Conservation (phyloP, 2,797 vertebrate species). For the Phalloptychus januarius region DNA sequence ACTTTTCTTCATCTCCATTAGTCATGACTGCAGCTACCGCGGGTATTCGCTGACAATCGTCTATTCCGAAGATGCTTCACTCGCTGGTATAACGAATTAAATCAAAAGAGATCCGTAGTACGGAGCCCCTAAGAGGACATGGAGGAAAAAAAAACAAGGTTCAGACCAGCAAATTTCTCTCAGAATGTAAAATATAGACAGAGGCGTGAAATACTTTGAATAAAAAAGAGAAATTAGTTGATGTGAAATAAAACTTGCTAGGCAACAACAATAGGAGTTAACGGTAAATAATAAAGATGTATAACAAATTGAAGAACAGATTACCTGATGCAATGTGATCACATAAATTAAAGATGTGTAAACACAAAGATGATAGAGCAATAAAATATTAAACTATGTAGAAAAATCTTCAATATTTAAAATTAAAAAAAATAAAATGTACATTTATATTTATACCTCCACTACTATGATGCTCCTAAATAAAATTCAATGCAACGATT, state of each 20-base stretch:
- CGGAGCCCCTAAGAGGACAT: too few relatives aligned
- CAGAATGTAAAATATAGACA: background rate
- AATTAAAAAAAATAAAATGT: background rate
- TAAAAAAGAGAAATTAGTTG: background rate
- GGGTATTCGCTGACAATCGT: constrained; percentile 61
- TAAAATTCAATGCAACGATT: background rate
- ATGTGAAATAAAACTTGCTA: background rate
- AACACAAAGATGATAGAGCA: background rate
- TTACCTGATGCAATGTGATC: background rate
- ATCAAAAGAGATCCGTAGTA: background rate
- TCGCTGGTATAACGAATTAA: background rate
- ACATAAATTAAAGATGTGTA: background rate
- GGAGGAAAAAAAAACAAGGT: background rate
- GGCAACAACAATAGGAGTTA: background rate
- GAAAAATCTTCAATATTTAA: background rate
- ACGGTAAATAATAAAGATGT: background rate
- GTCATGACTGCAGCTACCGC: constrained; percentile 70
- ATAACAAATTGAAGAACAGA: background rate
- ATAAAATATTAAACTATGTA: background rate
- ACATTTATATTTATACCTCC: background rate
- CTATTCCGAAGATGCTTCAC: constrained; percentile 26
- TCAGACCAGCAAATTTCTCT: too few relatives aligned
- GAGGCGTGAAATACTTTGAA: background rate
- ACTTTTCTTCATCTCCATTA: constrained; percentile 53
- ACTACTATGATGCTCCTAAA: background rate